Evolutionary conservation across 1,140 invertebrate species (phyloP).

Genomic region (Littorina saxatilis): DNA sequence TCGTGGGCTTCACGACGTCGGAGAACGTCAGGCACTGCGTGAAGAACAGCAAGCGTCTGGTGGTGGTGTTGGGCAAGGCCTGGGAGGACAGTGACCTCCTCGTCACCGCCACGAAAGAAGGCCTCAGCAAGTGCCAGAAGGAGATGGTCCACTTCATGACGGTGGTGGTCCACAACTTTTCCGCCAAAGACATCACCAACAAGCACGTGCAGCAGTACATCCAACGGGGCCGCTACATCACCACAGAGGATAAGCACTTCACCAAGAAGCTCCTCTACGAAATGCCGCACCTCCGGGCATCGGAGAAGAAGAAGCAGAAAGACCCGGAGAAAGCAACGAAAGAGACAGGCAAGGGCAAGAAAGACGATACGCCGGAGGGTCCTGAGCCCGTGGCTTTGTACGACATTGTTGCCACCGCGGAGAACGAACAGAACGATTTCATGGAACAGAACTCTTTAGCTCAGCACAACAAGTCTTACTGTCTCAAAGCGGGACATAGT

Average conservation of each 20-base stretch:
- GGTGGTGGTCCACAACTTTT: slow-evolving; percentile 8
- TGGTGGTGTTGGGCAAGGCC: slow-evolving; percentile 52
- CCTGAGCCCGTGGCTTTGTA: neutral
- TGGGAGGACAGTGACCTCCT: slow-evolving; percentile 42
- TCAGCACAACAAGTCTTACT: neutral
- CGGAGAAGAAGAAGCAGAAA: too few species aligned
- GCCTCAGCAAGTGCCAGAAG: slow-evolving; percentile 56
- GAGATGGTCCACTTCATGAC: slow-evolving; percentile 52
- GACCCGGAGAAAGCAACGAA: neutral
- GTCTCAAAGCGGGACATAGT: neutral
- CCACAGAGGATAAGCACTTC: slow-evolving; percentile 32
- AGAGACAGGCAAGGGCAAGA: neutral
- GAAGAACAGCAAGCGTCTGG: slow-evolving; percentile 54
- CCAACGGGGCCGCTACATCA: slow-evolving; percentile 2
- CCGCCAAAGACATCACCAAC: slow-evolving; percentile 3
- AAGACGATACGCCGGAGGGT: neutral
- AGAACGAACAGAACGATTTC: neutral
- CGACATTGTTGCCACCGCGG: neutral
- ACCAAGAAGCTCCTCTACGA: slow-evolving; percentile 31
- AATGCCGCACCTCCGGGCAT: slow-evolving; percentile 13
- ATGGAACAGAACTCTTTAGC: neutral
- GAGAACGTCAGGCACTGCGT: slow-evolving; percentile 59
- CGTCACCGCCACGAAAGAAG: slow-evolving; percentile 53
- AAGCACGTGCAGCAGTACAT: slow-evolving; percentile 26
- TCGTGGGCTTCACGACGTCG: slow-evolving; percentile 52